Evolutionary conservation across 2,797 vertebrate species (phyloP), one percentile per base, ranked within the genome.

Genomic region (Apogon talboti): DNA sequence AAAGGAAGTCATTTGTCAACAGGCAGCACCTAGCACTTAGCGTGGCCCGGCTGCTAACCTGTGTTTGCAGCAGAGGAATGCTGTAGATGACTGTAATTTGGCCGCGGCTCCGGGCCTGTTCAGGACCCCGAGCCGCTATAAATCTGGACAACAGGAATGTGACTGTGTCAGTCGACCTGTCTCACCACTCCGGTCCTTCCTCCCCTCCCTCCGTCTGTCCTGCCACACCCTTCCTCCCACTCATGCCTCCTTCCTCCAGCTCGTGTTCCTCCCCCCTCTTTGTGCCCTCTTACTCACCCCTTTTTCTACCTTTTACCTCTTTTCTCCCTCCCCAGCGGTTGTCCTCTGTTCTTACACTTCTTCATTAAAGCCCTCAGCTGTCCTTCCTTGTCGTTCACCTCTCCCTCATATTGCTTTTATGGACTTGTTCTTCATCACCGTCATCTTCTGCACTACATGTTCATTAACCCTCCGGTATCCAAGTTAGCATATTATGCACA

Each of bases 1-100:
- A 89, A 92, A 94, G 93, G 91, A 93, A 94, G 92, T 93, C 89
- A 93, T 94, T 93, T 93, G 93, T 94, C 93, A 93, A 78, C 87
- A 82, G 73, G 69, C 82, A 87, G 90, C 88, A 93, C 86, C 92
- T 89, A 89, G 82, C 89, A 93, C 82, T 93, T 93, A 93, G 83
- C 71, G 61, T n/a, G 18, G 76, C 82, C 79, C 79, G 79, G 75
- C 81, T 84, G 89, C 90, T 84, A 91, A 89, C 87, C 89, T 91
- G 86, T 93, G 86, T 93, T 92, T 93, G 89, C 79, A 71, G 83
- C 86, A 67, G 61, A 91, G 91, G 94, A 94, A 94, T 94, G 91
- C 77, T 78, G 59, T 57, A 48, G 89, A 94, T 94, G 81, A 94
- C 92, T 93, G 88, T 94, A 92, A 94, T 94, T 92, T 92, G 85